These are phyloP conservation scores for Zaprionus camerounensis DNA, from an alignment of 1,140 invertebrate species.

Conservation along the genomic window DNA sequence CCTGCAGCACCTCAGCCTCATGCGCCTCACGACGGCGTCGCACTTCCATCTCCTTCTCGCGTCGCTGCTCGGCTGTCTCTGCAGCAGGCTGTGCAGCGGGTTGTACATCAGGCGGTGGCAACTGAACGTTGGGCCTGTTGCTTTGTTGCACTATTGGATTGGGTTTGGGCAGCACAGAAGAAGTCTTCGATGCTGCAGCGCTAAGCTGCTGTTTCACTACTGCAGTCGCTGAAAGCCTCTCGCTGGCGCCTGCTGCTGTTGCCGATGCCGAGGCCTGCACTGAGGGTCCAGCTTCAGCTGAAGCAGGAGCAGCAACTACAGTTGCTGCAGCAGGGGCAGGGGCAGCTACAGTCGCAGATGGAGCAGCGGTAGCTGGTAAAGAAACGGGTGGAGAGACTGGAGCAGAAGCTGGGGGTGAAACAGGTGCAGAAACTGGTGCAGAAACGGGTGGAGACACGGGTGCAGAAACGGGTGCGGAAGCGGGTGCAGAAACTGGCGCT, in stretches of 20 bases:
- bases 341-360: not conserved
- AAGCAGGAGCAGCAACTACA: not conserved
- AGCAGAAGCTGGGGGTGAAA: no score
- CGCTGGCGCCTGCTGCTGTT: conserved; percentile 29
- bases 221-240: conserved; percentile 21
- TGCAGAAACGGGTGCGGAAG: no score
- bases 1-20: conserved; percentile 89
- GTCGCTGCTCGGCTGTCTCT: conserved; percentile 1
- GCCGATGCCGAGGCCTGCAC: conserved; percentile 4
- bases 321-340: not conserved
- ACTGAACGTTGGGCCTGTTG: not conserved
- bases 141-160: not conserved
- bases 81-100: not conserved
- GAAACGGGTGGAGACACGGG: no score
- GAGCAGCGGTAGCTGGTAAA: not conserved
- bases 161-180: conserved; percentile 17
- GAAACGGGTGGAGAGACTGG: no score
- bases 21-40: conserved; percentile 89
- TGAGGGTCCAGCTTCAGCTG: not conserved
- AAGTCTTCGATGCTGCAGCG: not conserved
- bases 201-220: conserved; percentile 4
- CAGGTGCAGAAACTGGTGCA: no score
- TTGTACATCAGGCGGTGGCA: no score
- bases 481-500: no score
- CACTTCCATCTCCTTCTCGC: conserved; percentile 86